A percentile compares a stretch with the other conserved stretches of the same genome.
These are phyloP conservation scores for Gymnopithys bicolor DNA, from an alignment of 2,797 vertebrate genomes.

Conservation along the genomic window DNA sequence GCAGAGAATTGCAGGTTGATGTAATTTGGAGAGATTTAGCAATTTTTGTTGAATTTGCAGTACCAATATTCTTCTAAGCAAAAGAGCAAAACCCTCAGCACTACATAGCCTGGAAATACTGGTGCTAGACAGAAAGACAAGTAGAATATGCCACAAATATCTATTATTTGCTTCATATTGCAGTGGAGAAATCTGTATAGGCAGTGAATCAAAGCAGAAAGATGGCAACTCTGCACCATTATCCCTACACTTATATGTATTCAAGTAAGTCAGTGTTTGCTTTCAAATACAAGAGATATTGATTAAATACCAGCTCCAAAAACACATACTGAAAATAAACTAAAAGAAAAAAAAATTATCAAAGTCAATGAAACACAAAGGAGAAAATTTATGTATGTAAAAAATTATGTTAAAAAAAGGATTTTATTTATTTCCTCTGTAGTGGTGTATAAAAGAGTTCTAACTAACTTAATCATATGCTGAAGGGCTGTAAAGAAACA, in stretches of 20 bases:
- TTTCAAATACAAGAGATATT: background rate
- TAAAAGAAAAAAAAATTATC: background rate
- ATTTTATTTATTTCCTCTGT: background rate
- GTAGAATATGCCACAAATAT: background rate
- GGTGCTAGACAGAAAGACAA: background rate
- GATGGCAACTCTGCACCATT: background rate
- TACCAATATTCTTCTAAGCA: background rate
- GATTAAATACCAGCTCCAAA: background rate
- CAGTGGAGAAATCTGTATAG: background rate
- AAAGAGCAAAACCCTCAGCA: background rate
- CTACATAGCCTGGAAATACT: background rate
- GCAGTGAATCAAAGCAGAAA: background rate
- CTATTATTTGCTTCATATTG: background rate
- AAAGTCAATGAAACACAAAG: background rate
- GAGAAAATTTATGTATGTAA: background rate
- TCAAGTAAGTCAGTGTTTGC: background rate
- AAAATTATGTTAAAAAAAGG: background rate
- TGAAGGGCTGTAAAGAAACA: background rate
- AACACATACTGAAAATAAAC: background rate
- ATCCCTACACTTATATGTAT: background rate
- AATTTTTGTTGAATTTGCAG: background rate
- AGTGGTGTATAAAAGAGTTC: background rate
- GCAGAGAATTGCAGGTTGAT: background rate
- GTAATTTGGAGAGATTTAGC: background rate
- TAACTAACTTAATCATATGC: background rate